Evolutionary conservation across 1,140 invertebrate genomes (phyloP).

Genomic region (Drosophila insularis): DNA sequence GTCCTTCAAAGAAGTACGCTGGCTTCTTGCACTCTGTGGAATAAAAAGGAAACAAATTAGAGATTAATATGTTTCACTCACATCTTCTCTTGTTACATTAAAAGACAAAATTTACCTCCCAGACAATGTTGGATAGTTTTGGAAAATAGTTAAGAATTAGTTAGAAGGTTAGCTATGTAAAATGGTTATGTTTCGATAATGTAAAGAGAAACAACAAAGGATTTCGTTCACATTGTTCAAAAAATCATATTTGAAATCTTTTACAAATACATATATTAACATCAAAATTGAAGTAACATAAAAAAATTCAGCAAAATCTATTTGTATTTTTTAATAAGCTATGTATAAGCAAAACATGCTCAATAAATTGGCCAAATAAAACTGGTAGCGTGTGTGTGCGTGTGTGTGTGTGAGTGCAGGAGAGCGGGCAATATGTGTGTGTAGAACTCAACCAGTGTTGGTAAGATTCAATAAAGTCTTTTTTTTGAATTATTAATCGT

Average conservation of each 20-base stretch:
- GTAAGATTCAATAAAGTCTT: constrained; percentile 16
- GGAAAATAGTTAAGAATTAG: constrained; percentile 21
- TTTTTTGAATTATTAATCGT: not conserved
- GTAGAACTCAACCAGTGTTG: constrained; percentile 53
- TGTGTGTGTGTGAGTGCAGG: constrained; percentile 30
- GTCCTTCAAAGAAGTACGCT: constrained; percentile 57
- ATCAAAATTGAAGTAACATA: constrained; percentile 15
- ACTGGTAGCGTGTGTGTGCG: constrained; percentile 12
- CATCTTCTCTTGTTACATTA: not conserved
- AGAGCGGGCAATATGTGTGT: constrained; percentile 29
- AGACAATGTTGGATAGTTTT: constrained; percentile 15
- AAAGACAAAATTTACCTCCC: constrained; percentile 50
- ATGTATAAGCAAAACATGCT: constrained; percentile 65
- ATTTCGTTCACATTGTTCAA: not conserved
- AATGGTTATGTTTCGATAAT: not conserved
- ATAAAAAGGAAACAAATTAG: constrained; percentile 16
- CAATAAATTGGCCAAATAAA: constrained; percentile 32
- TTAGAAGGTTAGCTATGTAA: constrained; percentile 17
- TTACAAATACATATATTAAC: not conserved
- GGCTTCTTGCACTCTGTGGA: constrained; percentile 62
- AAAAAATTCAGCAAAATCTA: constrained; percentile 35
- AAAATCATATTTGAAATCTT: constrained; percentile 3
- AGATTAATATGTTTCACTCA: not conserved
- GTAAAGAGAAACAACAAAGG: not conserved
- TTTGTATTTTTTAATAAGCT: constrained; percentile 6